A percentile compares a stretch with the other conserved stretches of the same genome.
These are phyloP conservation scores for Brachionichthys hirsutus DNA, from an alignment of 2,113 vertebrate species.

Conservation along the genomic window DNA sequence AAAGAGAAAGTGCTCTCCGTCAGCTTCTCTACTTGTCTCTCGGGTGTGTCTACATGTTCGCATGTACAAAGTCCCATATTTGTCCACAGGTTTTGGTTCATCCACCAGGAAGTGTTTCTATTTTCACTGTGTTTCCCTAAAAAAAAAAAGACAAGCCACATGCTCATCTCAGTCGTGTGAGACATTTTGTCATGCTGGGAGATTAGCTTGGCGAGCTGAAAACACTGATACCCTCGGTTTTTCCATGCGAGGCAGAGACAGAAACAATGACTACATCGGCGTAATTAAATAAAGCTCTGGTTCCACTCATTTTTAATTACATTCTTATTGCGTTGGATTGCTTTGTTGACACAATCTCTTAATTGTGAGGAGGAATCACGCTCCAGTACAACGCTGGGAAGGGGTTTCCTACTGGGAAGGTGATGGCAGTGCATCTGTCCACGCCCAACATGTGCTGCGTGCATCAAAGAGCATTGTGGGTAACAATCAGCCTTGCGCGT, in stretches of 20 bases:
- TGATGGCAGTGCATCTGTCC: too few relatives aligned
- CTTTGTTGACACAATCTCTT: background rate
- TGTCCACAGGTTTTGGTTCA: conserved; percentile 6
- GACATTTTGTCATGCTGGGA: conserved; percentile 52
- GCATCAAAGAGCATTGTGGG: too few relatives aligned
- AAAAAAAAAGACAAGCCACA: conserved; percentile 49
- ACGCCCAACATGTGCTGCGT: too few relatives aligned
- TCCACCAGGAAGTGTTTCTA: conserved; percentile 37
- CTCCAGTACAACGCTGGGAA: too few relatives aligned
- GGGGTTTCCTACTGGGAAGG: too few relatives aligned
- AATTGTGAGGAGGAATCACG: too few relatives aligned
- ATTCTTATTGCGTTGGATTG: conserved; percentile 9
- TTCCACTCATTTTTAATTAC: conserved; percentile 8
- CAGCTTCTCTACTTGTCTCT: too few relatives aligned
- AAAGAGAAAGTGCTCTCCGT: too few relatives aligned
- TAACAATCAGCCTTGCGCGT: too few relatives aligned
- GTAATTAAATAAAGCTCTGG: conserved; percentile 40
- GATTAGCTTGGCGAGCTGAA: conserved; percentile 61
- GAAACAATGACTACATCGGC: conserved; percentile 38
- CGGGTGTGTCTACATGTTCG: background rate
- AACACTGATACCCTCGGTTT: conserved; percentile 45
- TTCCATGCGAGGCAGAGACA: conserved; percentile 49
- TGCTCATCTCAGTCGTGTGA: conserved; percentile 46
- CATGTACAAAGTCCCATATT: conserved; percentile 1
- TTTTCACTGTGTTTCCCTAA: conserved; percentile 55